These are phyloP conservation scores for Azemiops feae DNA, from an alignment of 2,113 vertebrate species.

Conservation along the genomic window DNA sequence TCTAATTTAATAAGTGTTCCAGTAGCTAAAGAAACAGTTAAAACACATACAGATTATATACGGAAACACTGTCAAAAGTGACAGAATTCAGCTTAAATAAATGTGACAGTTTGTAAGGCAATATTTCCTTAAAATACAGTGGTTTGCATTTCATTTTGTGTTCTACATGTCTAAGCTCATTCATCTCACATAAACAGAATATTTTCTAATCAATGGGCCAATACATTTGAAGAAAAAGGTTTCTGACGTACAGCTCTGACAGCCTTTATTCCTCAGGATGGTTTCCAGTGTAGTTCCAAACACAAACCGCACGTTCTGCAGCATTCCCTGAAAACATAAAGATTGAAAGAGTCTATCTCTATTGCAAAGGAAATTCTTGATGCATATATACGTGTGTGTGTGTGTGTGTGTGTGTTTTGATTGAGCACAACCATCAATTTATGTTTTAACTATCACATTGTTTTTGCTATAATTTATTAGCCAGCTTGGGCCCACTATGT, in stretches of 20 bases:
- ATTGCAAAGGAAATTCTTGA: not conserved
- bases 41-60: not conserved
- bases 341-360: conserved; percentile 31
- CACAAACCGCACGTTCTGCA: conserved; percentile 95
- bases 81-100: not conserved
- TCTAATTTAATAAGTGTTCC: conserved; percentile 84
- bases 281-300: conserved; percentile 91
- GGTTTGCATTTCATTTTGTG: conserved; percentile 43
- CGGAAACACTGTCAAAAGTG: not conserved
- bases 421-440: not conserved
- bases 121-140: conserved; percentile 37
- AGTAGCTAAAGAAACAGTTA: conserved; percentile 62
- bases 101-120: not conserved
- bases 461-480: not conserved
- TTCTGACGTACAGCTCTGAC: conserved; percentile 82
- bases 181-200: not conserved
- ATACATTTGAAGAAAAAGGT: conserved; percentile 28
- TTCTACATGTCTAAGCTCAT: conserved; percentile 42
- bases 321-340: conserved; percentile 82
- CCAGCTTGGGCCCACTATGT: not conserved
- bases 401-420: not conserved
- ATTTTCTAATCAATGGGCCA: conserved; percentile 53
- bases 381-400: not conserved
- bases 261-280: conserved; percentile 94
- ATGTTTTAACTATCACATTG: not conserved